Percentiles rank a stretch among this genome's conserved stretches.
Evolutionary conservation across 2,888 invertebrate genomes (phyloP).

Genomic region (Eupelmus urozonus): DNA sequence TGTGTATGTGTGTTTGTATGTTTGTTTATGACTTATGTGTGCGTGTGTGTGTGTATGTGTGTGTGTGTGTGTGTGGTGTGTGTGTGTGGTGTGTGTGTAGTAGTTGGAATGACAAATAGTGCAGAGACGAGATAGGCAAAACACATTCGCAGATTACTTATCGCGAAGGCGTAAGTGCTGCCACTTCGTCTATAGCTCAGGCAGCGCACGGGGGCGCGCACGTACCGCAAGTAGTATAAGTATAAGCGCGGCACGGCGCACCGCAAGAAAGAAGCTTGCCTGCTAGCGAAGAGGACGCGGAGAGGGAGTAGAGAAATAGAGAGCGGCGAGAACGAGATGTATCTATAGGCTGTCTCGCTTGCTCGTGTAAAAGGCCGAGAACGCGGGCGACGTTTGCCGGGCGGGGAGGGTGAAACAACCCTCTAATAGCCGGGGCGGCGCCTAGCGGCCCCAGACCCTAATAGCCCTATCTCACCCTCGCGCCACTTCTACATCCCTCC

Average conservation of each 20-base stretch:
- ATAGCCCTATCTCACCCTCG: slow-evolving; percentile 71
- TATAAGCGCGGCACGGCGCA: background rate
- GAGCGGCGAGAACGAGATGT: background rate
- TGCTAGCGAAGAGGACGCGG: background rate
- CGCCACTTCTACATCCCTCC: slow-evolving; percentile 63
- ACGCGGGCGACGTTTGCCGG: background rate
- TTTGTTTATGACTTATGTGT: background rate
- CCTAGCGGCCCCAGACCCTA: slow-evolving; percentile 76
- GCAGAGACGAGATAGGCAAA: too few relatives aligned
- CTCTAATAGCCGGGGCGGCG: slow-evolving; percentile 77
- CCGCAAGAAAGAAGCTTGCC: background rate
- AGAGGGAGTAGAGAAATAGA: background rate
- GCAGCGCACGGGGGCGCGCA: background rate
- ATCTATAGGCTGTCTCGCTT: background rate
- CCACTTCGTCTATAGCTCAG: too few relatives aligned
- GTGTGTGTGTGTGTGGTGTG: background rate
- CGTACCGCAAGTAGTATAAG: slow-evolving; percentile 29
- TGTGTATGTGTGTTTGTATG: too few relatives aligned
- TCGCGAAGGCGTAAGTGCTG: too few relatives aligned
- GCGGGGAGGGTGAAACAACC: slow-evolving; percentile 70
- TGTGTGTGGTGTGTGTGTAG: background rate
- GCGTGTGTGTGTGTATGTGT: background rate
- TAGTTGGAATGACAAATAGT: too few relatives aligned
- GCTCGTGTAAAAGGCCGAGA: slow-evolving; percentile 9
- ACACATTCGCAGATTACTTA: too few relatives aligned